Evolutionary conservation across 2,113 vertebrate genomes (phyloP).

Genomic region (Panthera uncia): DNA sequence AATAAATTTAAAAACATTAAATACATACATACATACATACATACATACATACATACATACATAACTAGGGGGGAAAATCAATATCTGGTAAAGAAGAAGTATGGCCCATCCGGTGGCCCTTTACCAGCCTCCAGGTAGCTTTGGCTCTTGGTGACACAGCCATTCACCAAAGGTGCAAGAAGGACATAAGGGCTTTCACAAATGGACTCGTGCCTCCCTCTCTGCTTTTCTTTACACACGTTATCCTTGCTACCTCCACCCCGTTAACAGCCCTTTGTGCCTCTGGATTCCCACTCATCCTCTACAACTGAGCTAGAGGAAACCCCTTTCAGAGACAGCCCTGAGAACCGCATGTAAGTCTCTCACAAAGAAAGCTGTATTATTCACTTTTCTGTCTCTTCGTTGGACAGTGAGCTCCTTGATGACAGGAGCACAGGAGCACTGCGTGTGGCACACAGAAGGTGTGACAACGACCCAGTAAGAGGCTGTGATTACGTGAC

Average conservation of each 20-base stretch:
- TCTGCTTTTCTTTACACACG: not conserved
- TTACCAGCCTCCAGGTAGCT: not conserved
- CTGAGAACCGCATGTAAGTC: not conserved
- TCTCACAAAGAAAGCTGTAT: not conserved
- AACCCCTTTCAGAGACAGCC: not conserved
- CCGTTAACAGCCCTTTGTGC: not conserved
- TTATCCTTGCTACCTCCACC: not conserved
- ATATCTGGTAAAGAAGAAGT: not conserved
- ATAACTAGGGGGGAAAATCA: not conserved
- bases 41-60: too few relatives aligned
- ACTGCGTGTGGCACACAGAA: fast-evolving
- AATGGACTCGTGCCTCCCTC: not conserved
- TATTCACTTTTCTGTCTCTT: not conserved
- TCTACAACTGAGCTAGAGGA: not conserved
- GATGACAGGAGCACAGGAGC: not conserved
- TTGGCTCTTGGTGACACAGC: not conserved
- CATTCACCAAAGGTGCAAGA: not conserved
- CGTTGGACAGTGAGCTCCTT: not conserved
- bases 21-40: too few relatives aligned
- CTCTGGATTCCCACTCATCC: not conserved
- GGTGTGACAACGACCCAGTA: slow-evolving; percentile 1
- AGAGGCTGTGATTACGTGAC: not conserved
- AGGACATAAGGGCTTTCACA: not conserved
- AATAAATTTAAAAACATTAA: too few relatives aligned
- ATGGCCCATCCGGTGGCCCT: not conserved